A percentile compares a stretch with the other conserved stretches of the same genome.
These are phyloP conservation scores for Pachyramphus minor DNA, from an alignment of 2,113 vertebrate species.

Conservation along the genomic window DNA sequence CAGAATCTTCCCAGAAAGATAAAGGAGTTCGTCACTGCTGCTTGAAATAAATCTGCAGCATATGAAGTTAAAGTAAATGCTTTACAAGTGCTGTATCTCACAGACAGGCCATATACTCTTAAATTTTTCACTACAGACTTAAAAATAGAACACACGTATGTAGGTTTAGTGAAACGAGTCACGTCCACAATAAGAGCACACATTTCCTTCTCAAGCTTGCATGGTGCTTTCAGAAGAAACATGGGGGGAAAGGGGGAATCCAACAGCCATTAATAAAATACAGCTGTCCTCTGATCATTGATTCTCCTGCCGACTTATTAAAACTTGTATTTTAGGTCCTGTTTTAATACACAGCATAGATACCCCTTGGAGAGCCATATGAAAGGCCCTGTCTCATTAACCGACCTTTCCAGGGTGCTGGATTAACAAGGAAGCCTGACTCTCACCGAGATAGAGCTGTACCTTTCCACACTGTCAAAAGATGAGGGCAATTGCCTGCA, in stretches of 20 bases:
- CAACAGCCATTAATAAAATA: neutral
- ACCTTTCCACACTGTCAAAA: slow-evolving; percentile 76
- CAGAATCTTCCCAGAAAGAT: neutral
- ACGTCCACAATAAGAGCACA: slow-evolving; percentile 40
- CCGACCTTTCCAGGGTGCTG: slow-evolving; percentile 35
- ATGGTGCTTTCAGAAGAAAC: neutral
- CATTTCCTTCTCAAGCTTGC: neutral
- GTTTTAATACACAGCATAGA: neutral
- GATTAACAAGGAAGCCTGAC: slow-evolving; percentile 65
- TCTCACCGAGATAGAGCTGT: slow-evolving; percentile 75
- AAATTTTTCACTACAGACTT: slow-evolving; percentile 68
- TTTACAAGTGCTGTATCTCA: slow-evolving; percentile 51
- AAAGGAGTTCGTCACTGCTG: neutral
- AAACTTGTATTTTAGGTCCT: neutral
- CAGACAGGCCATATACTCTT: slow-evolving; percentile 41
- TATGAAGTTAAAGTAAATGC: slow-evolving; percentile 38
- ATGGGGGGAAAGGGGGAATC: neutral
- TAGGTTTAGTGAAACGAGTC: slow-evolving; percentile 68
- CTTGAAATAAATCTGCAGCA: slow-evolving; percentile 25
- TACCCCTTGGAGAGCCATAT: neutral
- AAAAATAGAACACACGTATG: slow-evolving; percentile 71
- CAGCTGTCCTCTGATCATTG: neutral
- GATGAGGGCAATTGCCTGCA: slow-evolving; percentile 82
- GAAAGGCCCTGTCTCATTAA: neutral
- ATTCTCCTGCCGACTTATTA: neutral